Percentiles rank a stretch among this genome's conserved stretches.
Evolutionary conservation across 2,113 vertebrate species (phyloP).

Genomic region (Labeo rohita): DNA sequence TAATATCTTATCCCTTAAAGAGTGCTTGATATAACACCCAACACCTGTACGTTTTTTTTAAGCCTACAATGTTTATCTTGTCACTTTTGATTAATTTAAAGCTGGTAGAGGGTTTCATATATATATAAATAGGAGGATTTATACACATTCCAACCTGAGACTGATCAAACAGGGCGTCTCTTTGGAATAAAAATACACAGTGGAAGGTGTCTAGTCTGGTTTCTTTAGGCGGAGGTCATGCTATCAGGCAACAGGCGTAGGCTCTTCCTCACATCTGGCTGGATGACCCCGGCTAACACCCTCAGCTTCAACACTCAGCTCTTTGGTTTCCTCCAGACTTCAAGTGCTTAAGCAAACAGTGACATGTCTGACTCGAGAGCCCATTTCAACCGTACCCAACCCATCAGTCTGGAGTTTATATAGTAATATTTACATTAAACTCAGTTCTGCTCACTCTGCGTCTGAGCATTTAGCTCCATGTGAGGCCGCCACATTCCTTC

Average conservation of each 20-base stretch:
- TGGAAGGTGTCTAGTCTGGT: slow-evolving; percentile 40
- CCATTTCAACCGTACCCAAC: background rate
- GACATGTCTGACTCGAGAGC: slow-evolving; percentile 13
- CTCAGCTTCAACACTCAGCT: slow-evolving; percentile 30
- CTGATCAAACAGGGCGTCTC: slow-evolving; percentile 47
- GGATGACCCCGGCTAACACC: slow-evolving; percentile 7
- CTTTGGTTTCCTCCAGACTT: slow-evolving; percentile 35
- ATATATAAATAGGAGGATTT: background rate
- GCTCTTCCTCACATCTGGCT: background rate
- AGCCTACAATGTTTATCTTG: background rate
- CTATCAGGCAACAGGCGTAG: slow-evolving; percentile 2
- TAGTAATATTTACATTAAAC: slow-evolving; percentile 44
- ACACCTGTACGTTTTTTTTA: background rate
- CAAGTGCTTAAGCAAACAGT: slow-evolving; percentile 4
- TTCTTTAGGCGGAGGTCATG: slow-evolving; percentile 17
- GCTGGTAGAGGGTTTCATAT: background rate
- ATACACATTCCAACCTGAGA: background rate
- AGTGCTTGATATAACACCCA: background rate
- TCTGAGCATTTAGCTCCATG: background rate
- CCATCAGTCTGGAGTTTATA: slow-evolving; percentile 15
- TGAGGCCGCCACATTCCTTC: slow-evolving; percentile 38
- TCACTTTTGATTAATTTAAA: too few species aligned
- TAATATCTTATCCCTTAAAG: background rate
- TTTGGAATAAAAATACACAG: background rate
- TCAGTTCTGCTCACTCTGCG: slow-evolving; percentile 32